Evolutionary conservation across 2,113 vertebrate species (phyloP), one percentile per base, ranked within the genome.

Genomic region (Hyperopisus bebe): DNA sequence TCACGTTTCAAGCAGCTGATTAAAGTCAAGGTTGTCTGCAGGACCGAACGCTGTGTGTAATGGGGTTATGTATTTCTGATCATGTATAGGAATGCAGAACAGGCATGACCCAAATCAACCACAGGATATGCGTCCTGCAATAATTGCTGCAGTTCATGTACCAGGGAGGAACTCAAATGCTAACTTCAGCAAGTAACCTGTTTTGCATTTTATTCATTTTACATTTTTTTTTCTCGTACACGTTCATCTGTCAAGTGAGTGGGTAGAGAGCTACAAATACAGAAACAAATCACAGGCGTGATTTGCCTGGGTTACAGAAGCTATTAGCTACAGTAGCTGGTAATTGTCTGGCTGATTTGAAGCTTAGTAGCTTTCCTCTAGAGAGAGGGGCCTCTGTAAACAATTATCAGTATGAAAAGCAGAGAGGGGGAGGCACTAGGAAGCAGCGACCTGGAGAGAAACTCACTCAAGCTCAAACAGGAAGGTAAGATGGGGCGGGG

Each of bases 321-420:
- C n/a, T 27, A 47, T n/a, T 51, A 31, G n/a, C 84, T 50, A n/a
- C 84, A 86, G 84, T 86, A 50, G 84, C 85, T 87, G 85, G 13
- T 87, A 53, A 53, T 87, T 87, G 27, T 39, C 31, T 87, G 47
- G 85, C n/a, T 87, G 85, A 27, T 87, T 44, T 84, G 82, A 84
- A 84, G 44, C 82, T 84, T 84, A 84, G 82, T 7, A 47, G 82
- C 82, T 84, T 84, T 46, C 42, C 44, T 47, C 82, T 47, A 84
- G 82, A 84, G 82, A 47, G 44, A 44, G 2, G 46, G 44, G 42
- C 47, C 27, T 35, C 24, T 87, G 35, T 55, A 87, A 55, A 87
- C 48, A 87, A 21, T 53, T 87, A 9, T 2, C 24, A 87, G 27
- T 35, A 8, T 53, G 85, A 53, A 15, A 47, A 53, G 31, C 27